phyloP scores from a whole-genome alignment of 2,888 invertebrate species.

The Aplocera efformata region DNA sequence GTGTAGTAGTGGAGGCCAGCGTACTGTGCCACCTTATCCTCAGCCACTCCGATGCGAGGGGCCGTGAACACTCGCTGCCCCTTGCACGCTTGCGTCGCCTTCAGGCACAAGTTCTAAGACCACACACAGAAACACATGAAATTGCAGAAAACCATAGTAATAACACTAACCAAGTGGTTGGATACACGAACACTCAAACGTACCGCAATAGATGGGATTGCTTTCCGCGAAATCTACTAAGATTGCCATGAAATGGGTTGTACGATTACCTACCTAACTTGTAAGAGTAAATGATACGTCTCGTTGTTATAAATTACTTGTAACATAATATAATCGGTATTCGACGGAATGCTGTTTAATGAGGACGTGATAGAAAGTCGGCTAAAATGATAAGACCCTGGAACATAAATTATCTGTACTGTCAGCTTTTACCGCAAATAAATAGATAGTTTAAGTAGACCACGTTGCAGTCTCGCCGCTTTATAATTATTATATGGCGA shows the following conservation, averaged over 20 bases:
- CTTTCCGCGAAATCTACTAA: constrained; percentile 40
- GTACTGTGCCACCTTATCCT: constrained; percentile 95
- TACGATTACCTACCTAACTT: constrained; percentile 1
- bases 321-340: constrained; percentile 20
- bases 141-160: constrained; percentile 45
- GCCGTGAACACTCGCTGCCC: constrained; percentile 88
- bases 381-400: constrained; percentile 13
- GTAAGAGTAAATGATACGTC: constrained; percentile 16
- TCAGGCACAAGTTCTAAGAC: constrained; percentile 95
- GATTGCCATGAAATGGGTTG: constrained; percentile 30
- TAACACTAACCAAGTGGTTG: constrained; percentile 41
- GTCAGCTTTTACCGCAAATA: constrained; percentile 16
- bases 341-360: constrained; percentile 21
- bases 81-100: constrained; percentile 93
- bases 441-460: constrained; percentile 8
- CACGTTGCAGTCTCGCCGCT: background rate
- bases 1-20: constrained; percentile 95
- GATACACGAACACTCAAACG: constrained; percentile 45
- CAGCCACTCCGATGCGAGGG: constrained; percentile 93
- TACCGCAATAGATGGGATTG: constrained; percentile 40
- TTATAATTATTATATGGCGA: background rate
- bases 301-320: constrained; percentile 21
- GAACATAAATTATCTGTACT: constrained; percentile 15
- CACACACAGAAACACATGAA: constrained; percentile 52
- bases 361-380: constrained; percentile 23